Evolutionary conservation across 1,140 invertebrate genomes (phyloP), one percentile per base, ranked within the genome.

Genomic region (Lepidostoma basale): DNA sequence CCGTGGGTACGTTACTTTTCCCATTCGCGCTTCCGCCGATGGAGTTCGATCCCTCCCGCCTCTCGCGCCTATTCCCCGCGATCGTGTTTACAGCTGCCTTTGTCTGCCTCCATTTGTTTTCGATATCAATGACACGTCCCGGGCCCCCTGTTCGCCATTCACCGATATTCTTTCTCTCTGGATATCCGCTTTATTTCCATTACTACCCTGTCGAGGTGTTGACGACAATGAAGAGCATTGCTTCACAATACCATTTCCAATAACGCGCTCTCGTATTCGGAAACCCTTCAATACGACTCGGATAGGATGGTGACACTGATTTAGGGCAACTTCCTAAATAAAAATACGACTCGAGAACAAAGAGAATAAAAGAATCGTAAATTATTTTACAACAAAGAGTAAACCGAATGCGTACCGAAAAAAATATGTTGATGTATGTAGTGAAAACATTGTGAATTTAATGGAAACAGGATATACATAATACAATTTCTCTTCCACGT

Each of bases 101-200:
- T 67, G 64, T 67, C 42, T 45, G 54, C 14, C 62, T 39, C 58
- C 62, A 69, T 64, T 69, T 69, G 67, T 64, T 69, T 69, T 69
- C 60, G 59, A 69, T 69, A 69, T 69, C 67, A 69, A 63, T 56
- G 67, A 69, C 60, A 64, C 52, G 30, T 64, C 49, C 67, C 12
- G 49, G 33, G n/a, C 1, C 39, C 36, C 45, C 14, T 16, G 49
- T 39, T 30, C 33, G 8, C 36, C 28, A 52, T 52, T 62, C 47
- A 40, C 12, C 23, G 33, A 16, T 39, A 49, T 47, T 39, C 52
- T 56, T 68, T 68, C 47, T 52, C 44, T 54, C 44, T 40, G 33
- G 25, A 44, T 67, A 59, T 44, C 65, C 65, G 65, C 49, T 66
- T 58, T 47, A 36, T 44, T 67, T 30, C 42, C 54, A 59, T 52